Conservation (phyloP, 2,113 vertebrate genomes). For the Perca schrenkii region DNA sequence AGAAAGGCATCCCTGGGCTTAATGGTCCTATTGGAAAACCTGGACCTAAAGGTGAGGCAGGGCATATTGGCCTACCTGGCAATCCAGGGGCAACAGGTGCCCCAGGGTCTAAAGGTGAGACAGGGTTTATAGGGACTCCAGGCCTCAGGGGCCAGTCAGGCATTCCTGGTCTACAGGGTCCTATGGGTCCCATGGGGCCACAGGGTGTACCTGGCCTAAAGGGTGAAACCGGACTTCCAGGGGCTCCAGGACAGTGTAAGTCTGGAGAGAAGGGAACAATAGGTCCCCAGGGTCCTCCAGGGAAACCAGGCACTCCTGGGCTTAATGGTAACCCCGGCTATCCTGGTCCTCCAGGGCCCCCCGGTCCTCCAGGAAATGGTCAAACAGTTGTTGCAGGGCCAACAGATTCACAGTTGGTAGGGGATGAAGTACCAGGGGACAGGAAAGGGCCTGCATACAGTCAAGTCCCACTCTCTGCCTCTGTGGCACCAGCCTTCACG, state of each 20-base stretch:
- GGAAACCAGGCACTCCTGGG: constrained; percentile 89
- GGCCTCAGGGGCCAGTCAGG: constrained; percentile 93
- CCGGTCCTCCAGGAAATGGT: constrained; percentile 89
- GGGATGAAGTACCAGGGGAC: constrained; percentile 88
- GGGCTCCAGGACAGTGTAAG: constrained; percentile 89
- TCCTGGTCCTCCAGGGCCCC: constrained; percentile 88
- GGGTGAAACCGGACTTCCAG: constrained; percentile 91
- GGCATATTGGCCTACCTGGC: constrained; percentile 91
- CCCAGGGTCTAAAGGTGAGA: constrained; percentile 90
- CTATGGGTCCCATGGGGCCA: constrained; percentile 94
- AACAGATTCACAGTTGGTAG: constrained; percentile 88
- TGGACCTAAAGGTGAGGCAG: constrained; percentile 94
- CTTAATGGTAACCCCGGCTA: constrained; percentile 88
- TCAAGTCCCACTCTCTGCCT: constrained; percentile 89
- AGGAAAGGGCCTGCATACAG: constrained; percentile 89
- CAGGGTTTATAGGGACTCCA: constrained; percentile 90
- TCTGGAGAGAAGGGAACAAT: constrained; percentile 87
- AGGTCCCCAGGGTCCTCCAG: constrained; percentile 92
- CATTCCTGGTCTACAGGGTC: constrained; percentile 94
- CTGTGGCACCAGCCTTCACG: constrained; percentile 92
- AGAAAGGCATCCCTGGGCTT: constrained; percentile 90
- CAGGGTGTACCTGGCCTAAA: constrained; percentile 92
- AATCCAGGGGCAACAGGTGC: constrained; percentile 88
- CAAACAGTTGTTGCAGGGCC: constrained; percentile 89
- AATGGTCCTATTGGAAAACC: constrained; percentile 89